Base-by-base conservation (phyloP, 1,140 invertebrate genomes). In the Lordiphosa stackelbergi region DNA sequence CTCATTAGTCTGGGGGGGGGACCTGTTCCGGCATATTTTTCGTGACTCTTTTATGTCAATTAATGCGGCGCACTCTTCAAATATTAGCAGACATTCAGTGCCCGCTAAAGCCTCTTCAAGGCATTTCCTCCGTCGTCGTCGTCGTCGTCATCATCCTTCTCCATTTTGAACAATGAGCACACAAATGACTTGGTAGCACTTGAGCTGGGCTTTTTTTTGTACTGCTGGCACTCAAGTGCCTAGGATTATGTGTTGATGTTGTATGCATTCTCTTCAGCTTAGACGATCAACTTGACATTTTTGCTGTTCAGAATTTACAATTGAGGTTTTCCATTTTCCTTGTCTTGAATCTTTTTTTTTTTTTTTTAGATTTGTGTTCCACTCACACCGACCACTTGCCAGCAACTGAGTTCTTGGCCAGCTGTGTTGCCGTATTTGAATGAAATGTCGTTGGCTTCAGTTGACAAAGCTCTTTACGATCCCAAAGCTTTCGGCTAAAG, bases 1-100 rank as follows among this genome's bases (percentile, higher is more conserved):
- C 35, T 34, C 7, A 22, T 7, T 8, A 34, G 52, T 22, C 40
- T 5, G 3, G 12, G 11, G 5, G 7, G 6, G 7, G 28, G 11
- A 4, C 31, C 19, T 8, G 6, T 31, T 31, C 28, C 28, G 28
- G 28, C 28, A 31, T 31, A 31, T 31, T 31, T 62, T 54, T 68
- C 58, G 58, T 58, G 66, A 56, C 62, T 73, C 65, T 78, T 79
- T 75, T 59, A 69, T 81, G 75, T 83, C 75, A 81, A 81, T 81
- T 81, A 81, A 83, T 81, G 75, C 77, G 77, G 69, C 64, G 56
- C 59, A 75, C 75, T 81, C 75, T 81, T 81, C 75, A 81, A 81
- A 81, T 81, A 81, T 81, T 81, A 83, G 75, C 75, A 75, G 72
- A 81, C 71, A 79, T 79, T 79, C 81, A 81, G 55, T 73, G 69